Base-by-base conservation (phyloP, 1,140 invertebrate genomes). In the Anadara kagoshimensis region DNA sequence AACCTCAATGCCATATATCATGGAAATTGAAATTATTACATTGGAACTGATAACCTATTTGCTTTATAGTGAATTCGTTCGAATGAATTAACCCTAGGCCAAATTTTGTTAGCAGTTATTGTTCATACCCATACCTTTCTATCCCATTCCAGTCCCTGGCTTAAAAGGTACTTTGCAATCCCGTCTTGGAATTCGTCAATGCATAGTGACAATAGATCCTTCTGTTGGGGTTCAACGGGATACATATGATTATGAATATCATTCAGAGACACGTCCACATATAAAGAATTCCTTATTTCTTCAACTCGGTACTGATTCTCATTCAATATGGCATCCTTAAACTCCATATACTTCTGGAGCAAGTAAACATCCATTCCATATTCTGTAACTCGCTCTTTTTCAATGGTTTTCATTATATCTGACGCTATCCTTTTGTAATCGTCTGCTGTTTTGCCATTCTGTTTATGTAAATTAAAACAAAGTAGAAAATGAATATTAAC, bases 311-410 rank as follows among this genome's bases (percentile, higher is more conserved):
- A 1, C 29, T 54, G 22, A 26, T 49, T 20, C 8, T 45, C 53
- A 44, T 44, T 18, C 14, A 54, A 22, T 5, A 66, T 66, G 41
- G 64, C 64, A 26, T 49, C 24, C 14, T 54, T 56, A 7, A 66
- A 44, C 8, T 66, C 64, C 36, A 66, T 54, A 43, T 66, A 66
- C 51, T 26, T 43, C 41, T 56, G 49, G 5, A 66, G 64, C 0
- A 66, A 29, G 41, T 56, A 66, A 18, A 66, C 53, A 3, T 66
- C 64, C 5, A 66, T 54, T 41, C 64, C 64, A 22, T 56, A 54
- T 20, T 66, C 64, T 11, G 7, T 54, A 3, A n/a, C 12, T 26
- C 53, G 36, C 26, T 66, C 64, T 43, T 43, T 56, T 7, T 66
- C 5, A 11, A 66, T 54, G 7, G 43, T 24, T 44, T 56, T 26